Conservation (phyloP, 2,113 vertebrate species). For the Monarcha castaneiventris region DNA sequence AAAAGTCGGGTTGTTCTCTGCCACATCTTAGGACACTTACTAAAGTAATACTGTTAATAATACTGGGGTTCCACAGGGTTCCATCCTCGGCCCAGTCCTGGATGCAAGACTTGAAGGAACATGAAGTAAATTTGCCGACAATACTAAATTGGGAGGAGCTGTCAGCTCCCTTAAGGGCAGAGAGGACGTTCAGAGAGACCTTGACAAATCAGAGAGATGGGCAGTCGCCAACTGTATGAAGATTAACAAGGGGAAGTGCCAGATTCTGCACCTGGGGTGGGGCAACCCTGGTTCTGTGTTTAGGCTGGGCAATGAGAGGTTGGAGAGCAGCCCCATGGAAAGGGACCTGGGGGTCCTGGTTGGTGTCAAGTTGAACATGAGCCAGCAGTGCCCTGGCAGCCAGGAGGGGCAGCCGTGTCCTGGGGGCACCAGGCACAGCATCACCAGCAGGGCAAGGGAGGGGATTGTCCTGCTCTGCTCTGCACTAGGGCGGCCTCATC, state of each 20-base stretch:
- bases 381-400: background rate
- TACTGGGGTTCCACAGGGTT: background rate
- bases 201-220: background rate
- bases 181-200: background rate
- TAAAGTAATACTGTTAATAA: background rate
- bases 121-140: fast-evolving
- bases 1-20: background rate
- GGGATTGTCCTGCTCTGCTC: background rate
- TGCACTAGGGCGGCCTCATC: background rate
- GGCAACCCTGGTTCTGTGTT: background rate
- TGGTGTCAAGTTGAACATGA: fast-evolving
- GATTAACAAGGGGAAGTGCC: background rate
- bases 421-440: background rate
- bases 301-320: background rate
- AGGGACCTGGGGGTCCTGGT: background rate
- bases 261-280: background rate
- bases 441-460: fast-evolving
- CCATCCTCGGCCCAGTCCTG: background rate
- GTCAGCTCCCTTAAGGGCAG: background rate
- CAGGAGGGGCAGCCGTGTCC: fast-evolving
- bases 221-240: background rate
- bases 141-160: background rate
- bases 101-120: background rate
- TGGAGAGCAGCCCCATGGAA: background rate
- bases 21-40: background rate